phyloP scores from a whole-genome alignment of 2,888 invertebrate species.

The Ametastegia equiseti region DNA sequence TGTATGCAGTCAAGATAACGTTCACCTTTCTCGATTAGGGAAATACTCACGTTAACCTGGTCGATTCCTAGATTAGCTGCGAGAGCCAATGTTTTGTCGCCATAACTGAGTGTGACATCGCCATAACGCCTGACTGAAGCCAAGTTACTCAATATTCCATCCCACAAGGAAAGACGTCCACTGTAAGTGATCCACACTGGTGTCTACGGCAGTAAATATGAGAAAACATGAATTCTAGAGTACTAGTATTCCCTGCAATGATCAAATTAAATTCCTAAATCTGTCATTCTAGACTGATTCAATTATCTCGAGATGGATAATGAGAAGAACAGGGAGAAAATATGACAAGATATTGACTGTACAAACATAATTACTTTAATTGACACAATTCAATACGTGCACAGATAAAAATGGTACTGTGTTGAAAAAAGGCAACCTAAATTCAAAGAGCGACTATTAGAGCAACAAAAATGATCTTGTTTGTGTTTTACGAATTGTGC shows the following conservation, averaged over 20 bases:
- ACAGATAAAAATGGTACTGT: neutral
- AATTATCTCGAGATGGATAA: too few relatives aligned
- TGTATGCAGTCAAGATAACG: neutral
- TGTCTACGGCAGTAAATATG: neutral
- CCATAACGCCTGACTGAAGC: constrained; percentile 58
- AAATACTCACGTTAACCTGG: constrained; percentile 59
- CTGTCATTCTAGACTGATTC: neutral
- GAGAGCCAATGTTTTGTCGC: constrained; percentile 52
- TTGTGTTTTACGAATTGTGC: too few relatives aligned
- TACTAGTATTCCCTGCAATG: neutral
- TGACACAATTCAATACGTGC: neutral
- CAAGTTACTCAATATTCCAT: constrained; percentile 60
- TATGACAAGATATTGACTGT: too few relatives aligned
- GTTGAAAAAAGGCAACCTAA: neutral
- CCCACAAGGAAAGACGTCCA: constrained; percentile 31
- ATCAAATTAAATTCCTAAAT: neutral
- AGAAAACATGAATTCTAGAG: too few relatives aligned
- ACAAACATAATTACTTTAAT: neutral
- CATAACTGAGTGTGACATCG: constrained; percentile 56
- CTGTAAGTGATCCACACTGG: constrained; percentile 34
- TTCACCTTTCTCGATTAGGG: neutral
- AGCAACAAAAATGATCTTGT: too few relatives aligned
- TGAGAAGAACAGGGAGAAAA: too few relatives aligned
- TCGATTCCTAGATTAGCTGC: constrained; percentile 62
- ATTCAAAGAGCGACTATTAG: neutral